These are phyloP conservation scores for Drosophila atripex DNA, from an alignment of 2,888 invertebrate species.

Conservation along the genomic window DNA sequence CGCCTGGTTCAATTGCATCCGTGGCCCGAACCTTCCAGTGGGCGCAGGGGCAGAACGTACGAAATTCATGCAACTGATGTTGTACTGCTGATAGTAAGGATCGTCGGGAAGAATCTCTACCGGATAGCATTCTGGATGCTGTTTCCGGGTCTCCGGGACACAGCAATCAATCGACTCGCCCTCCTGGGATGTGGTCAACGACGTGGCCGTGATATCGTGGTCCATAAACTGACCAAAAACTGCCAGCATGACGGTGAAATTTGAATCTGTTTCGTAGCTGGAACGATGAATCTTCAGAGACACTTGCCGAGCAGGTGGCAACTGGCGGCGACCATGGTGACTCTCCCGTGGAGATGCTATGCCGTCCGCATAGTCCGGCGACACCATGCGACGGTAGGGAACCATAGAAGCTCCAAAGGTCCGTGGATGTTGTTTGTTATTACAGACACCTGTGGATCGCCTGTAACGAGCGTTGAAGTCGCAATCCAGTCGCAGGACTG, in stretches of 20 bases:
- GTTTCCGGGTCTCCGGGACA: slow-evolving; percentile 64
- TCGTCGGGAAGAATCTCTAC: slow-evolving; percentile 88
- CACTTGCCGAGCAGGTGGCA: slow-evolving; percentile 91
- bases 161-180: slow-evolving; percentile 91
- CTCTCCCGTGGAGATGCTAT: slow-evolving; percentile 87
- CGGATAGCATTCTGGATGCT: slow-evolving; percentile 92
- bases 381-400: slow-evolving; percentile 89
- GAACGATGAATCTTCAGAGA: slow-evolving; percentile 90
- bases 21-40: slow-evolving; percentile 90
- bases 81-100: slow-evolving; percentile 88
- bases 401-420: slow-evolving; percentile 89
- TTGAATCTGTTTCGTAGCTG: slow-evolving; percentile 89
- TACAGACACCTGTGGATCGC: slow-evolving; percentile 90
- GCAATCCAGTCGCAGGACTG: slow-evolving; percentile 81
- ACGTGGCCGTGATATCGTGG: slow-evolving; percentile 94
- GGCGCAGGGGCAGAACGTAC: slow-evolving; percentile 92
- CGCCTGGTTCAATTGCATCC: slow-evolving; percentile 94
- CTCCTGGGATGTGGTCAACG: slow-evolving; percentile 89
- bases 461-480: slow-evolving; percentile 86
- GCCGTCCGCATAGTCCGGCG: slow-evolving; percentile 91
- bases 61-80: slow-evolving; percentile 92
- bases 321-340: slow-evolving; percentile 48
- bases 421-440: slow-evolving; percentile 87
- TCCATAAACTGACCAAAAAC: slow-evolving; percentile 95
- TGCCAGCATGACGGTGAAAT: slow-evolving; percentile 92